Percentiles rank a stretch among this genome's conserved stretches.
These are phyloP conservation scores for Elephantulus edwardii DNA, from an alignment of 2,113 vertebrate genomes.

Conservation along the genomic window DNA sequence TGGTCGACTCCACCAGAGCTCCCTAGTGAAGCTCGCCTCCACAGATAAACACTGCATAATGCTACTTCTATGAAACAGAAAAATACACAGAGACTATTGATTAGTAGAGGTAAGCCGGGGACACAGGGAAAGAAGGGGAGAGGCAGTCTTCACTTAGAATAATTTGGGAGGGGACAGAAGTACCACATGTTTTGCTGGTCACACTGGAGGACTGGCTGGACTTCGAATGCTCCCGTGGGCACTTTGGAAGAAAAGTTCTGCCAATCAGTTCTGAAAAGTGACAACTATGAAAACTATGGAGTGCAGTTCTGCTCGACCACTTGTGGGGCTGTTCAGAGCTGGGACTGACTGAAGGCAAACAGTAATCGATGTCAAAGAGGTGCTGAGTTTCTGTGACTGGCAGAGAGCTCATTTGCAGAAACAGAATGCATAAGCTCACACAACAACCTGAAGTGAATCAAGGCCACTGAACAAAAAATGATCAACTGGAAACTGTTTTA, in stretches of 20 bases:
- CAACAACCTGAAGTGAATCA: background rate
- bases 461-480: background rate
- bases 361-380: background rate
- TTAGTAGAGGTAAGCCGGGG: background rate
- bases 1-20: too few relatives aligned
- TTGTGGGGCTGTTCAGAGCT: background rate
- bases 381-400: background rate
- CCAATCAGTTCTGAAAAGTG: background rate
- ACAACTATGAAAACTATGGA: background rate
- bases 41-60: background rate
- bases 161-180: too few relatives aligned
- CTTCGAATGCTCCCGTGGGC: background rate
- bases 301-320: background rate
- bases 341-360: background rate
- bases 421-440: background rate
- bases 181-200: background rate
- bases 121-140: too few relatives aligned
- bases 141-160: too few relatives aligned
- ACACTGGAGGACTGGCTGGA: background rate
- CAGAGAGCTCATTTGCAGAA: too few relatives aligned
- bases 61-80: background rate
- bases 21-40: too few relatives aligned
- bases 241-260: background rate
- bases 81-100: background rate
- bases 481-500: too few relatives aligned